phyloP scores from a whole-genome alignment of 1,140 invertebrate genomes.

The Microplitis mediator region DNA sequence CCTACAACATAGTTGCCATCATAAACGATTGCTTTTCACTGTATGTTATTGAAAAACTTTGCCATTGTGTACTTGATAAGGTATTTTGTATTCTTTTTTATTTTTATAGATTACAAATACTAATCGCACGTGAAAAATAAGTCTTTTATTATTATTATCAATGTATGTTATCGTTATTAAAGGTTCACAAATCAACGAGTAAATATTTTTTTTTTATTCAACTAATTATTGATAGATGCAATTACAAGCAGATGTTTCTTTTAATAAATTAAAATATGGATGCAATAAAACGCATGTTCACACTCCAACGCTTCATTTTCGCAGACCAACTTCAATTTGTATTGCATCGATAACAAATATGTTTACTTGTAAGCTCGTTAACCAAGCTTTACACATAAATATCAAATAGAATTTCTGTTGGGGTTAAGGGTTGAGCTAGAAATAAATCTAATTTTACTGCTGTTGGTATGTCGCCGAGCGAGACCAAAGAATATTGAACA shows the following conservation, averaged over 20 bases:
- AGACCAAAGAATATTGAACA: slow-evolving; percentile 17
- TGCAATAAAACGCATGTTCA: too few species aligned
- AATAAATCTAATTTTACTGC: slow-evolving; percentile 32
- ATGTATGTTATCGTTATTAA: too few species aligned
- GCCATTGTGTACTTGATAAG: too few species aligned
- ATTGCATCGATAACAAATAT: neutral
- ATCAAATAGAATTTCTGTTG: slow-evolving; percentile 15
- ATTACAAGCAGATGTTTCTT: too few species aligned
- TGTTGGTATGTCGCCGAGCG: slow-evolving; percentile 13
- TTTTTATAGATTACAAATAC: too few species aligned
- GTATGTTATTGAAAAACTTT: slow-evolving; percentile 14
- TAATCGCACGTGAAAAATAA: too few species aligned
- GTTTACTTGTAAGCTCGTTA: slow-evolving; percentile 8
- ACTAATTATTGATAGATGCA: too few species aligned
- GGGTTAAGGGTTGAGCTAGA: slow-evolving; percentile 16
- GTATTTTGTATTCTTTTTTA: too few species aligned
- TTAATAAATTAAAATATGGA: neutral
- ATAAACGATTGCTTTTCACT: slow-evolving; percentile 12
- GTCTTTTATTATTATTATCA: too few species aligned
- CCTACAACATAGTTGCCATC: neutral
- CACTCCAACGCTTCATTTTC: neutral
- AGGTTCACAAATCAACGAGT: too few species aligned
- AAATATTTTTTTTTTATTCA: neutral
- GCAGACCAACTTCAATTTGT: neutral
- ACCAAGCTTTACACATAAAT: slow-evolving; percentile 24